Percentiles rank a stretch among this genome's conserved stretches.
Evolutionary conservation across 2,113 vertebrate genomes (phyloP).

Genomic region (Plecotus auritus): DNA sequence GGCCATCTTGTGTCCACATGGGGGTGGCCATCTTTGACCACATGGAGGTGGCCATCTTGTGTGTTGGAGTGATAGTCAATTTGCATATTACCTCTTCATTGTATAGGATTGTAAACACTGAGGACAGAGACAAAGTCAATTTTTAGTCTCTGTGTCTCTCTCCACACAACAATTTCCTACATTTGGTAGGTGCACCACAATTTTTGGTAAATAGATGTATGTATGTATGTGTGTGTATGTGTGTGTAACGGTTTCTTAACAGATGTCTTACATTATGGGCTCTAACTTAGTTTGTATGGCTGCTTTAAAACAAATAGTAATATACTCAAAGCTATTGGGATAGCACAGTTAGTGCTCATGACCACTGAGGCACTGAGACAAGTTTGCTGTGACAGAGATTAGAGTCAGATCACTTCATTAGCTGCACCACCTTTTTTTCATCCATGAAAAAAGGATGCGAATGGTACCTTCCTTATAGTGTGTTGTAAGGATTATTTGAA

Average conservation of each 20-base stretch:
- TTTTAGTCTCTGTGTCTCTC: neutral
- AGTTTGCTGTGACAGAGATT: neutral
- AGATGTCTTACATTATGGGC: neutral
- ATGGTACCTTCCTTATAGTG: neutral
- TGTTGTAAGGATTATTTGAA: neutral
- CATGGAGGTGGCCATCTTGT: no score
- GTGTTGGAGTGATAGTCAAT: no score
- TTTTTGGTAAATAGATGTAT: neutral
- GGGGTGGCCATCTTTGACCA: no score
- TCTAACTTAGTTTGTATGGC: neutral
- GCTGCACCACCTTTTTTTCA: neutral
- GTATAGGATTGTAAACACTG: neutral
- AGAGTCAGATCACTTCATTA: neutral
- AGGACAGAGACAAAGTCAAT: neutral
- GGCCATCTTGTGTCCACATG: no score
- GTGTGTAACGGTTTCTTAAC: neutral
- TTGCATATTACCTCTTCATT: no score
- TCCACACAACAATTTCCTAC: neutral
- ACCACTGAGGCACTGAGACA: neutral
- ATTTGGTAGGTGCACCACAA: neutral
- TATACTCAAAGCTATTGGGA: neutral
- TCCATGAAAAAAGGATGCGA: neutral
- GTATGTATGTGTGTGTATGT: neutral
- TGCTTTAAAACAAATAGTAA: neutral
- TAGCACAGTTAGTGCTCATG: neutral